Evolutionary conservation across 2,113 vertebrate species (phyloP).

Genomic region (Gopherus evgoodei): DNA sequence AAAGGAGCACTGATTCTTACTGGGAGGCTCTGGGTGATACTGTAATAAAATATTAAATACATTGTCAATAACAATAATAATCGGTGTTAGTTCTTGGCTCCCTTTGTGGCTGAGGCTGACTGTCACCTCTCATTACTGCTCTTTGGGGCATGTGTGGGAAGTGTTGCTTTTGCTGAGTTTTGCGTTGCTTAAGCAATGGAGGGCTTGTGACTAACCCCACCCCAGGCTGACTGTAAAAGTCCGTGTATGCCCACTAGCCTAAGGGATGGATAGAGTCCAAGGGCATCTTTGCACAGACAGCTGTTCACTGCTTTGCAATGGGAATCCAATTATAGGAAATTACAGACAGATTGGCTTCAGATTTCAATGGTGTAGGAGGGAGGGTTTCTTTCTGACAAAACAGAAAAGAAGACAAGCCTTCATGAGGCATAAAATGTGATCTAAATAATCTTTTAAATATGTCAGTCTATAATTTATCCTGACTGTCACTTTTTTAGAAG

Average conservation of each 20-base stretch:
- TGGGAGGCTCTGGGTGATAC: neutral
- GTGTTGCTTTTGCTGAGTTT: neutral
- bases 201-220: neutral
- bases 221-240: neutral
- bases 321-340: neutral
- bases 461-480: neutral
- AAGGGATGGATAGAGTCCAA: neutral
- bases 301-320: neutral
- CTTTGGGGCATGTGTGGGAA: neutral
- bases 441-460: neutral
- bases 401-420: neutral
- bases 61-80: neutral
- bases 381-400: neutral
- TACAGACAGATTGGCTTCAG: neutral
- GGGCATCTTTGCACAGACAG: too few relatives aligned
- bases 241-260: neutral
- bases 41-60: neutral
- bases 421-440: neutral
- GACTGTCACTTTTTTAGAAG: neutral
- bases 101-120: neutral
- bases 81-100: neutral
- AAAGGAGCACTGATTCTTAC: neutral
- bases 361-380: neutral
- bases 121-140: neutral
- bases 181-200: neutral